Percentiles rank a stretch among this genome's conserved stretches.
These are phyloP conservation scores for Vulpes vulpes DNA, from an alignment of 2,113 vertebrate genomes.

Conservation along the genomic window DNA sequence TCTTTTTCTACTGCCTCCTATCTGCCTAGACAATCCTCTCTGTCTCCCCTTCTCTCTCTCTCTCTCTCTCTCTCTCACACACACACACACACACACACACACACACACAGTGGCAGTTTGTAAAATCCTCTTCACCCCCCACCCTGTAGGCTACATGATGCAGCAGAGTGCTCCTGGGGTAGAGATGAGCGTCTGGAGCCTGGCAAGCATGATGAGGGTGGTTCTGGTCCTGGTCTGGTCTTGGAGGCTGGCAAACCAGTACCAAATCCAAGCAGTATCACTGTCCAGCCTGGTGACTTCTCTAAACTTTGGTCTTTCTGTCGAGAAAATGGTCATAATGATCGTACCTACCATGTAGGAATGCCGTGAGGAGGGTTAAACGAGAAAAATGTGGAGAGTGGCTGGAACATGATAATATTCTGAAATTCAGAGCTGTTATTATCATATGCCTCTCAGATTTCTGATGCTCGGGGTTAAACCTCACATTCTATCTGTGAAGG, in stretches of 20 bases:
- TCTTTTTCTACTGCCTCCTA: background rate
- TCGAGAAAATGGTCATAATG: background rate
- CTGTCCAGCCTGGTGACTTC: background rate
- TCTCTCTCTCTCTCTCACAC: background rate
- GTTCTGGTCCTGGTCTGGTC: background rate
- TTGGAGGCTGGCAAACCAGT: background rate
- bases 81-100: no score
- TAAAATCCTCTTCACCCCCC: background rate
- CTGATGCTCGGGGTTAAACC: background rate
- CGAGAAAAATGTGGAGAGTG: background rate
- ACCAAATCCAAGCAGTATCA: background rate
- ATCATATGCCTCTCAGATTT: background rate
- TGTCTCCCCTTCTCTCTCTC: background rate
- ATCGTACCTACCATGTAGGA: background rate
- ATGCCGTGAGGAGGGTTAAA: background rate
- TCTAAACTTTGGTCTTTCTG: background rate
- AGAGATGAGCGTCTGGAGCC: background rate
- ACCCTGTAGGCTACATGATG: background rate
- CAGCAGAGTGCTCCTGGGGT: background rate
- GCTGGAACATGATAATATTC: background rate
- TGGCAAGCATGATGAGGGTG: background rate
- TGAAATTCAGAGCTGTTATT: background rate
- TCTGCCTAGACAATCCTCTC: background rate
- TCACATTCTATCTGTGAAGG: background rate
- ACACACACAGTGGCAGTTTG: background rate